Evolutionary conservation across 2,888 invertebrate genomes (phyloP).

Genomic region (Tupiocoris notatus): DNA sequence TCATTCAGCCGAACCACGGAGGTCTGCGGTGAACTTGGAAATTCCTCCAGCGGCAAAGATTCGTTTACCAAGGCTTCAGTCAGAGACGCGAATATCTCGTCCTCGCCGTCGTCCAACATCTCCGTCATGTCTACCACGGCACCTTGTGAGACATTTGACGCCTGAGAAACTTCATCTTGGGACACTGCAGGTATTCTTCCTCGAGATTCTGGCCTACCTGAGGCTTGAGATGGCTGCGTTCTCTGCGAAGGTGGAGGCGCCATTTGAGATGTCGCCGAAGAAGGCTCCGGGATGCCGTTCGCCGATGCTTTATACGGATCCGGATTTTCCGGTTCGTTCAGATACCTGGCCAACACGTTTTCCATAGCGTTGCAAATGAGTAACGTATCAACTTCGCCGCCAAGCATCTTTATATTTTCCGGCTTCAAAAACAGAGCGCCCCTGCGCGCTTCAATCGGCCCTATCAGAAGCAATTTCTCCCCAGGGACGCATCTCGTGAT

Average conservation of each 20-base stretch:
- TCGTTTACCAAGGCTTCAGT: conserved; percentile 46
- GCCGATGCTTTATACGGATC: conserved; percentile 34
- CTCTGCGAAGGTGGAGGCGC: background rate
- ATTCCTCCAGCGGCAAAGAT: background rate
- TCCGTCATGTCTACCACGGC: background rate
- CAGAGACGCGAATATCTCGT: conserved; percentile 46
- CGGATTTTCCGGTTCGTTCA: conserved; percentile 51
- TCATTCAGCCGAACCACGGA: background rate
- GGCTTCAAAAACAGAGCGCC: conserved; percentile 56
- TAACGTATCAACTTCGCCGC: conserved; percentile 57
- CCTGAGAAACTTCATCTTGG: background rate
- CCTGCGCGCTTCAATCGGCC: conserved; percentile 56
- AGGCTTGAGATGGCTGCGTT: background rate
- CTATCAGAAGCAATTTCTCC: conserved; percentile 53
- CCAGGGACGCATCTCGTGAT: conserved; percentile 50
- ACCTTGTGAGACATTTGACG: conserved; percentile 34
- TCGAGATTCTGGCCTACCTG: background rate
- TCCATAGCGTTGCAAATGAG: conserved; percentile 52
- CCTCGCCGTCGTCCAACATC: conserved; percentile 46
- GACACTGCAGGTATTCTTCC: background rate
- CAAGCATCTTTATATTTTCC: conserved; percentile 55
- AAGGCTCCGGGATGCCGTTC: background rate
- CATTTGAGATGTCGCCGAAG: background rate
- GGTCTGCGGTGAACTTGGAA: background rate
- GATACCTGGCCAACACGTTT: conserved; percentile 52